phyloP scores from a whole-genome alignment of 2,113 vertebrate species.

The Ia io region DNA sequence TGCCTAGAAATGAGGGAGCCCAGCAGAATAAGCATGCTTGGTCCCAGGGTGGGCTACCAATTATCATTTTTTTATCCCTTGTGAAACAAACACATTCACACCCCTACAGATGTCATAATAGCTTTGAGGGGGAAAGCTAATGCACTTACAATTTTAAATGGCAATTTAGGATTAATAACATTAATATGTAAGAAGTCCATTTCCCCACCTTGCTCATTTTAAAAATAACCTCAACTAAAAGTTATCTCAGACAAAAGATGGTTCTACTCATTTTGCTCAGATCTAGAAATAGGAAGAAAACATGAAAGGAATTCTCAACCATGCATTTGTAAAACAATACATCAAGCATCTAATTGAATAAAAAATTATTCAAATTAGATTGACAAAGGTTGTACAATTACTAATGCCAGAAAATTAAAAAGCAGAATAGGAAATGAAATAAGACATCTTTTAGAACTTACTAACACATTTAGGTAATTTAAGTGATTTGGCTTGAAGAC shows the following conservation, averaged over 20 bases:
- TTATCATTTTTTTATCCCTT: neutral
- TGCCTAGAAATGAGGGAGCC: neutral
- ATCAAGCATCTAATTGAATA: constrained; percentile 31
- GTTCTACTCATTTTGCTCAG: neutral
- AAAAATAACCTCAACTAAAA: constrained; percentile 35
- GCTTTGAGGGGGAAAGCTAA: neutral
- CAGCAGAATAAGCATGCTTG: neutral
- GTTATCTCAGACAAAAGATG: neutral
- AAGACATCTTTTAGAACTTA: constrained; percentile 11
- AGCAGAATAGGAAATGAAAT: constrained; percentile 3
- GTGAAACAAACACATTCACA: neutral
- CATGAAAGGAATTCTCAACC: constrained; percentile 24
- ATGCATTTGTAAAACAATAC: constrained; percentile 21
- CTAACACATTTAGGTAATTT: constrained; percentile 50
- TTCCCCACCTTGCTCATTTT: neutral
- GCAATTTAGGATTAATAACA: neutral
- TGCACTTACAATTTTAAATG: neutral
- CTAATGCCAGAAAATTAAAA: constrained; percentile 43
- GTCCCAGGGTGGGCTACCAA: neutral
- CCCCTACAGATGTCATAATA: neutral
- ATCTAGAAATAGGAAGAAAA: neutral
- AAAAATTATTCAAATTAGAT: constrained; percentile 37
- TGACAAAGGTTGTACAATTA: neutral
- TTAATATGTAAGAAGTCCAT: neutral
- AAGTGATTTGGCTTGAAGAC: constrained; percentile 52